These are phyloP conservation scores for Scolanthus callimorphus DNA, from an alignment of 92 coral and sea anemone genomes.

Conservation along the genomic window DNA sequence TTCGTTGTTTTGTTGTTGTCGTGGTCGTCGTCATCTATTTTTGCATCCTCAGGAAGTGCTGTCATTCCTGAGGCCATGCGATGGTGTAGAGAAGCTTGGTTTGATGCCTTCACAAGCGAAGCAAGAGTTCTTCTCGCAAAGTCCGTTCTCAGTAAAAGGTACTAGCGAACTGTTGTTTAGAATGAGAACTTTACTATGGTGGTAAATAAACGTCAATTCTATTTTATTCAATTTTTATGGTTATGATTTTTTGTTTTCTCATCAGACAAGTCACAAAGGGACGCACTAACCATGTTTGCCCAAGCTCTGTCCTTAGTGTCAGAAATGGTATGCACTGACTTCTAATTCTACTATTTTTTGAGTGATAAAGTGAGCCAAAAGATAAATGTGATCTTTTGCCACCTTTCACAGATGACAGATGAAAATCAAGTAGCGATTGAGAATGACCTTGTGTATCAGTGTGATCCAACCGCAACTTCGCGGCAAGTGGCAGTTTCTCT, in stretches of 20 bases:
- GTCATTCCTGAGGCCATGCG: conserved; percentile 84
- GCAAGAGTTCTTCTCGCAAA: conserved; percentile 17
- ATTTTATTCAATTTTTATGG: background rate
- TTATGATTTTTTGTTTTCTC: background rate
- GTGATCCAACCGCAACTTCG: conserved; percentile 73
- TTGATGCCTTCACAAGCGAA: conserved; percentile 42
- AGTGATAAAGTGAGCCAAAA: no score
- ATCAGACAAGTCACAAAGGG: conserved; percentile 58
- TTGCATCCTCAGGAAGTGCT: conserved; percentile 61
- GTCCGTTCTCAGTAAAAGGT: conserved; percentile 3
- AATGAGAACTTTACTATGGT: no score
- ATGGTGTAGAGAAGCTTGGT: conserved; percentile 67
- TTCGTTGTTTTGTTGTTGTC: no score
- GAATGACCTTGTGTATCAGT: conserved; percentile 72
- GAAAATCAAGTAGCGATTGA: conserved; percentile 70
- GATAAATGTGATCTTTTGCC: no score
- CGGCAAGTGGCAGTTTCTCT: conserved; percentile 78
- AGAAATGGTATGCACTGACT: conserved; percentile 61
- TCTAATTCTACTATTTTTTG: no score
- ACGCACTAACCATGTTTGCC: conserved; percentile 35
- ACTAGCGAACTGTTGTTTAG: no score
- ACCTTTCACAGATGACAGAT: conserved; percentile 55
- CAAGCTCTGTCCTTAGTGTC: conserved; percentile 51
- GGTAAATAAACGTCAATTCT: no score
- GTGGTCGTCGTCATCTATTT: no score